Base-by-base conservation (phyloP, 92 coral and sea anemone species). In the Siderastrea radians region DNA sequence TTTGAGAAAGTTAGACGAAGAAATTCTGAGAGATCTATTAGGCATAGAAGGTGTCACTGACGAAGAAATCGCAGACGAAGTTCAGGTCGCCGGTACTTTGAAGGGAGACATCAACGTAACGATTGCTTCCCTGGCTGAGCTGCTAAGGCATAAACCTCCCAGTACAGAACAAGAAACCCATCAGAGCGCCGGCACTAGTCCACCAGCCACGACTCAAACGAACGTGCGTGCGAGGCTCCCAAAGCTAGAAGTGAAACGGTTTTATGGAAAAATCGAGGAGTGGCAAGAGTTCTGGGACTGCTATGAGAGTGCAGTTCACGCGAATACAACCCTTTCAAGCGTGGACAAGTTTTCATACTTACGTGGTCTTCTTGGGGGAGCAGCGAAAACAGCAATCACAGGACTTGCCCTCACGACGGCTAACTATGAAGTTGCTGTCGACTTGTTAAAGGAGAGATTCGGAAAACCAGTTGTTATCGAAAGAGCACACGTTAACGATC, bases 241-340 rank as follows among this genome's bases (percentile, higher is more conserved):
- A 11, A 91, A 91, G 46, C 50, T 87, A 45, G 86, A 91, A 16
- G 72, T 69, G 26, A 77, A 64, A 48, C 83, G 88, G 47, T 91
- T 83, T 72, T 7, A 47, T 12, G 94, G 91, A 6, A 66, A 68
- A n/a, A 49, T 91, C 49, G 63, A 80, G 50, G 84, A 82, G 38
- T 91, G 86, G 78, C 92, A 88, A 65, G 92, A 91, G 57, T 73
- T 91, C 49, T 83, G 91, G 77, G 91, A 81, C 58, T 83, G 72
- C 44, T 83, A 68, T 26, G 54, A 61, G 45, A 91, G 89, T 67
- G 54, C 86, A 10, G 77, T 83, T 46, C 80, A 88, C 70, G 7
- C 77, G 53, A 77, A 91, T 26, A 73, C 54, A 47, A 6, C 62
- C 11, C 82, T 87, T 52, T 88, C 89, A 9, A 82, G 49, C 58